A percentile compares a stretch with the other conserved stretches of the same genome.
These are phyloP conservation scores for Notothenia rossii DNA, from an alignment of 2,113 vertebrate genomes.

Conservation along the genomic window DNA sequence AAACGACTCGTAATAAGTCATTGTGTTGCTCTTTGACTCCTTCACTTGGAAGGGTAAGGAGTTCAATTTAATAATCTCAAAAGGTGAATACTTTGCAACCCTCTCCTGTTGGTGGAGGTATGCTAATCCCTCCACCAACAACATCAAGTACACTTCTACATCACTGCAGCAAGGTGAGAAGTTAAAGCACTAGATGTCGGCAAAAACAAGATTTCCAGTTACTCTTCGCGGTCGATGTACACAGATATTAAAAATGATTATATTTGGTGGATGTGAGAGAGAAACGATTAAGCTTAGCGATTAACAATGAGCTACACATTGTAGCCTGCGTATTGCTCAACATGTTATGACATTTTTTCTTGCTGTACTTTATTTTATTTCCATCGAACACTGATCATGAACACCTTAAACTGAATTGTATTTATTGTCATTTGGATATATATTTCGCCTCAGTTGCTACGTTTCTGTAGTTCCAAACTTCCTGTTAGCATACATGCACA, in stretches of 20 bases:
- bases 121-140: neutral
- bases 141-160: neutral
- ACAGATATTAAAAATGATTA: neutral
- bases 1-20: neutral
- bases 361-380: neutral
- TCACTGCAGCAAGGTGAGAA: too few relatives aligned
- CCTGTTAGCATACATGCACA: neutral
- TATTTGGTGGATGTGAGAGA: too few relatives aligned
- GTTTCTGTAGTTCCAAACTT: constrained; percentile 21
- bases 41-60: neutral
- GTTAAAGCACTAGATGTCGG: neutral
- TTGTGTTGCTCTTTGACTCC: neutral
- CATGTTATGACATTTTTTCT: neutral
- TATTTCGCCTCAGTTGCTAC: neutral
- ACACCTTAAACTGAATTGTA: neutral
- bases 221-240: neutral
- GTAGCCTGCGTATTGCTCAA: neutral
- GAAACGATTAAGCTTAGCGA: too few relatives aligned
- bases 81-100: too few relatives aligned
- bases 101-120: neutral
- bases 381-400: neutral
- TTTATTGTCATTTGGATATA: neutral
- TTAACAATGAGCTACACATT: too few relatives aligned
- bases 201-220: neutral
- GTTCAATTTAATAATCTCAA: too few relatives aligned